Evolutionary conservation across 1,140 invertebrate species (phyloP).

Genomic region (Batillaria attramentaria): DNA sequence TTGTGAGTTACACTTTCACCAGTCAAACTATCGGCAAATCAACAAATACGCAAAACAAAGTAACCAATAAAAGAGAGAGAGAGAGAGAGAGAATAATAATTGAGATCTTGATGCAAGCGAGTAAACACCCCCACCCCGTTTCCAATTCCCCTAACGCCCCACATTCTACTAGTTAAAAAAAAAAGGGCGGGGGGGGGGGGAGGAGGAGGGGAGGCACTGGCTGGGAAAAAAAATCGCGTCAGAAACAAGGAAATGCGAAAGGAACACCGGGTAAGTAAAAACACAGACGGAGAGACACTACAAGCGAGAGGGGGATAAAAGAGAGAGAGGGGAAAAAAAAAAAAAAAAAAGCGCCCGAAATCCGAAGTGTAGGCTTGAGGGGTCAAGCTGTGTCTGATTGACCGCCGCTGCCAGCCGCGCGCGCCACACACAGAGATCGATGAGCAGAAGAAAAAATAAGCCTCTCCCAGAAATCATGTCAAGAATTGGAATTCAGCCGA

Average conservation of each 20-base stretch:
- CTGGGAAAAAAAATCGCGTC: too few relatives aligned
- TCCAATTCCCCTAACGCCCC: too few relatives aligned
- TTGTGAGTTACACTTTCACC: background rate
- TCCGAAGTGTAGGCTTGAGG: background rate
- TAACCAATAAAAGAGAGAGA: background rate
- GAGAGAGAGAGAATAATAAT: background rate
- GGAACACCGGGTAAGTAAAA: too few relatives aligned
- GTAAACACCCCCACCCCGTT: background rate
- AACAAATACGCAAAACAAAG: background rate
- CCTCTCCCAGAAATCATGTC: constrained; percentile 1
- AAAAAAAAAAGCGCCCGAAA: background rate
- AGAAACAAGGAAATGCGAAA: too few relatives aligned
- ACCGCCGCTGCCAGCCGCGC: background rate
- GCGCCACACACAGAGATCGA: background rate
- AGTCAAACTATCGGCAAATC: too few relatives aligned
- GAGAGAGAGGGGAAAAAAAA: background rate
- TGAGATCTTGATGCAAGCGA: background rate
- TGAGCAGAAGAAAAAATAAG: constrained; percentile 3
- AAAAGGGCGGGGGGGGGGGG: too few relatives aligned
- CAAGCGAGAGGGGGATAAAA: too few relatives aligned
- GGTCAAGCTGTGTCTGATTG: constrained; percentile 9
- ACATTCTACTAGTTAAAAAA: too few relatives aligned
- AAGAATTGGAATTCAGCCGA: constrained; percentile 17
- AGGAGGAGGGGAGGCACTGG: too few relatives aligned
- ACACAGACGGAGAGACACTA: too few relatives aligned